phyloP scores from a whole-genome alignment of 2,797 vertebrate species.

The Chromis chromis region DNA sequence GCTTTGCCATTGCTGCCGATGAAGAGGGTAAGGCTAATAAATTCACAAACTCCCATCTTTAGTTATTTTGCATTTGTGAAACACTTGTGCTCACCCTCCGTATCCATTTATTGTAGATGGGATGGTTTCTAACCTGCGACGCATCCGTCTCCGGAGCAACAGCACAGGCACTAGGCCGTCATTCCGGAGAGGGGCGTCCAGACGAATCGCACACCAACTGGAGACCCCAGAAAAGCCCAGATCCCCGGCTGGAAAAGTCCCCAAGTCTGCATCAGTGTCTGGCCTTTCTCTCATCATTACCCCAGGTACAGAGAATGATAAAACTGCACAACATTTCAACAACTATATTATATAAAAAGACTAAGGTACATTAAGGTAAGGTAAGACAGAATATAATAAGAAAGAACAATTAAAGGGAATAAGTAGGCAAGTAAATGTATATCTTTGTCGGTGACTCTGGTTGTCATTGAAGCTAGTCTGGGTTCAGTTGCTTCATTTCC shows the following conservation, averaged over 20 bases:
- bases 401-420: background rate
- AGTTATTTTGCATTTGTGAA: background rate
- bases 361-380: no score
- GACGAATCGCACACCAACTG: slow-evolving; percentile 83
- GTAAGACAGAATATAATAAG: background rate
- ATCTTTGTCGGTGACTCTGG: background rate
- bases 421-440: background rate
- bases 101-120: slow-evolving; percentile 56
- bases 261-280: slow-evolving; percentile 93
- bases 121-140: slow-evolving; percentile 84
- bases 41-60: background rate
- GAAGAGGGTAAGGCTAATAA: slow-evolving; percentile 85
- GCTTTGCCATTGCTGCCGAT: slow-evolving; percentile 89
- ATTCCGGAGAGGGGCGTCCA: slow-evolving; percentile 81
- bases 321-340: background rate
- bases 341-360: no score
- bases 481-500: background rate
- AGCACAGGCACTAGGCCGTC: slow-evolving; percentile 91
- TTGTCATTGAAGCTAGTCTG: background rate
- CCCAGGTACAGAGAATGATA: slow-evolving; percentile 77
- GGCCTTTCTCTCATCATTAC: slow-evolving; percentile 93
- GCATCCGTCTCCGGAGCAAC: slow-evolving; percentile 92
- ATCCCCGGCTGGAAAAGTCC: slow-evolving; percentile 81
- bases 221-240: slow-evolving; percentile 85
- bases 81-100: background rate